These are phyloP conservation scores for Cavia aperea DNA, from an alignment of 2,113 vertebrate species.

Conservation along the genomic window DNA sequence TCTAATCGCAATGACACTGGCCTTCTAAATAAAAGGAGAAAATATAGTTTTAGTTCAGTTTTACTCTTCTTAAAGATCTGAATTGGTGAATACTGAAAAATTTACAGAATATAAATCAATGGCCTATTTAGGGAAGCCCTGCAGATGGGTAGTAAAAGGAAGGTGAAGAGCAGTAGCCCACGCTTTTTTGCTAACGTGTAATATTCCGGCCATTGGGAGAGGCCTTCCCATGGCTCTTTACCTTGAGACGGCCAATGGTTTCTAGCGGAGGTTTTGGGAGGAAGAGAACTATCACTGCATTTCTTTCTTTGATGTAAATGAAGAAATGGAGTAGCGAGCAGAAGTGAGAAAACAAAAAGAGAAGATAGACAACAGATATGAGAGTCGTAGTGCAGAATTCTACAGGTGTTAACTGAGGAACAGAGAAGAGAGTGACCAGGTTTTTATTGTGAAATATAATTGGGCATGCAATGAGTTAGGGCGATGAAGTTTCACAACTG, in stretches of 20 bases:
- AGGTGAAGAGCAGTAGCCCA: conserved; percentile 66
- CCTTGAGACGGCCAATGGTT: conserved; percentile 89
- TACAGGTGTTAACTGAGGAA: conserved; percentile 79
- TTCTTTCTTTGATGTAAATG: conserved; percentile 90
- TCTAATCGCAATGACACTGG: conserved; percentile 37
- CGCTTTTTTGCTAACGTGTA: conserved; percentile 77
- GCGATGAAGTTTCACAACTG: conserved; percentile 72
- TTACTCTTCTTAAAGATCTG: conserved; percentile 46
- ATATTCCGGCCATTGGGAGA: conserved; percentile 89
- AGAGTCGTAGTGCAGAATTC: conserved; percentile 77
- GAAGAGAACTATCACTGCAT: conserved; percentile 89
- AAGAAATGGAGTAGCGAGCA: conserved; percentile 79
- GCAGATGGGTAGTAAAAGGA: conserved; percentile 67
- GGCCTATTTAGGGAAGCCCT: conserved; percentile 65
- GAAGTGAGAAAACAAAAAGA: conserved; percentile 73
- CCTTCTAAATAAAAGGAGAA: conserved; percentile 35
- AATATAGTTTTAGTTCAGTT: conserved; percentile 17
- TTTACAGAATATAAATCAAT: neutral
- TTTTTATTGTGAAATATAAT: conserved; percentile 74
- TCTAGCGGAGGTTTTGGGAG: conserved; percentile 92
- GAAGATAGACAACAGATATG: conserved; percentile 80
- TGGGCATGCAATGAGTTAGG: conserved; percentile 78
- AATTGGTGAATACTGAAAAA: conserved; percentile 20
- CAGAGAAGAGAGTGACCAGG: conserved; percentile 71
- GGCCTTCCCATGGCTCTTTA: conserved; percentile 91